Percentiles rank a stretch among this genome's conserved stretches.
Evolutionary conservation across 2,797 vertebrate genomes (phyloP).

Genomic region (Choloepus didactylus): DNA sequence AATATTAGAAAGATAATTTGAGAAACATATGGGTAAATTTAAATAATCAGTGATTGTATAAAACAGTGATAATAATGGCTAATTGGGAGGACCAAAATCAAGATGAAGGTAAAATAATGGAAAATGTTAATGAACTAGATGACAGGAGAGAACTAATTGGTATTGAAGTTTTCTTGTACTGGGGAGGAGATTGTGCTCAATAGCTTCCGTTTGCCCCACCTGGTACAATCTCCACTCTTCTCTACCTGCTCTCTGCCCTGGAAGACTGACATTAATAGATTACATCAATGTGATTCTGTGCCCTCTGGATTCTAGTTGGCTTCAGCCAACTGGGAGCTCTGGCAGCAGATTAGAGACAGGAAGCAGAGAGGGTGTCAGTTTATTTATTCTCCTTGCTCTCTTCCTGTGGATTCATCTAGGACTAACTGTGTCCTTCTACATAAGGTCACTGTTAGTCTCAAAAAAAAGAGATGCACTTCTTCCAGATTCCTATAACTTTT

Average conservation of each 20-base stretch:
- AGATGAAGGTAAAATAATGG: slow-evolving; percentile 10
- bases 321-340: background rate
- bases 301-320: background rate
- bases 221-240: background rate
- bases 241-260: background rate
- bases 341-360: background rate
- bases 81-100: background rate
- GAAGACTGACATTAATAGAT: background rate
- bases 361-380: background rate
- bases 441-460: background rate
- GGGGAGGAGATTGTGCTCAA: background rate
- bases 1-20: background rate
- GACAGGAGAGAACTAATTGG: background rate
- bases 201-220: background rate
- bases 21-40: background rate
- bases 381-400: background rate
- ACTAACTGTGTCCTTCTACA: background rate
- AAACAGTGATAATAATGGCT: background rate
- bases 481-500: background rate
- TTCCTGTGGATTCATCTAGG: background rate
- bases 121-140: background rate
- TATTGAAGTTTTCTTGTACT: background rate
- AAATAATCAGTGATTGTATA: background rate
- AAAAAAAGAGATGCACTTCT: background rate
- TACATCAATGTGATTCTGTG: background rate